These are phyloP conservation scores for Meriones psammophilus DNA, from an alignment of 2,797 vertebrate genomes.

Conservation along the genomic window DNA sequence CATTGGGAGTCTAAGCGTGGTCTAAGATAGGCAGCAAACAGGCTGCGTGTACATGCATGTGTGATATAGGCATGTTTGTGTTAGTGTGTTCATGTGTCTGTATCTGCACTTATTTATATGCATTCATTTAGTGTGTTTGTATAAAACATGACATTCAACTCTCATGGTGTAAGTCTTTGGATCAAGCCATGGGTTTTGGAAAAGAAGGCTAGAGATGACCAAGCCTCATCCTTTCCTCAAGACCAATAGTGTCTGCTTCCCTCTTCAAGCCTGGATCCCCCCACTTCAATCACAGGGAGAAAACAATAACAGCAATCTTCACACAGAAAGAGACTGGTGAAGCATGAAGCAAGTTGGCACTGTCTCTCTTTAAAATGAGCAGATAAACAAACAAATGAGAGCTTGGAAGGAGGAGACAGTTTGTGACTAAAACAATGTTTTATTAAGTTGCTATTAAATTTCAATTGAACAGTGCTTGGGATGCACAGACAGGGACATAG, in stretches of 20 bases:
- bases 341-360: conserved; percentile 55
- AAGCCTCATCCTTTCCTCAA: background rate
- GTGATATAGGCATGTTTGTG: background rate
- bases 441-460: conserved; percentile 87
- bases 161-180: background rate
- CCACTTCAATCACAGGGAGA: background rate
- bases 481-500: conserved; percentile 86
- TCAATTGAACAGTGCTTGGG: conserved; percentile 86
- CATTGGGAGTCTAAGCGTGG: background rate
- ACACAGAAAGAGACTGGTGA: conserved; percentile 12
- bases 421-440: conserved; percentile 88
- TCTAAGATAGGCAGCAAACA: background rate
- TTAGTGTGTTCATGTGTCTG: fast-evolving
- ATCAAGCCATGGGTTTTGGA: background rate
- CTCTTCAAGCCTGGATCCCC: background rate
- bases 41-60: fast-evolving
- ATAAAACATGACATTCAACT: background rate
- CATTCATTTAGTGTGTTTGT: background rate
- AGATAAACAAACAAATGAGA: conserved; percentile 81
- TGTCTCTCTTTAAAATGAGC: conserved; percentile 63
- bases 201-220: background rate
- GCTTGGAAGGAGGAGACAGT: conserved; percentile 64
- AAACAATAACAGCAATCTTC: conserved; percentile 32
- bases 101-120: background rate
- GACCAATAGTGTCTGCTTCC: background rate